Base-by-base conservation (phyloP, 2,797 vertebrate genomes). In the Salarias fasciatus region DNA sequence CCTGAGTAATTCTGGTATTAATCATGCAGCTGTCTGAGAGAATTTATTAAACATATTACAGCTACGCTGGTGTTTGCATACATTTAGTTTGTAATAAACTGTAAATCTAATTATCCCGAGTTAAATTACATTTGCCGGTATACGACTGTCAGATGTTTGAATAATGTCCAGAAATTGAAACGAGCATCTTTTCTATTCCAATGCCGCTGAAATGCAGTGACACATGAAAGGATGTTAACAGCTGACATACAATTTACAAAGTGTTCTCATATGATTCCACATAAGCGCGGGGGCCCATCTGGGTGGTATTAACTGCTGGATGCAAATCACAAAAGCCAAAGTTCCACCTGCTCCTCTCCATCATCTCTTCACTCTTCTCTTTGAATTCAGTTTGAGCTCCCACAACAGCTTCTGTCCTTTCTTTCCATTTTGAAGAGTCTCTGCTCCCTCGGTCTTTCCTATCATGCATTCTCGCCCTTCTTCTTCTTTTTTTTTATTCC, bases 271-370 rank as follows among this genome's bases (percentile, higher is more conserved):
- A 44, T 44, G 18, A 63, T 30, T 63, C 45, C 30, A 7, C 18
- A 37, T 44, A 63, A 62, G 47, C 58, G 24, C 38, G 8, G 33
- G 8, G 63, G n/a, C 53, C 54, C 69, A 71, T 78, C 77, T 84
- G 75, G 48, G 44, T 43, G 43, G 31, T 54, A 50, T 63, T 80
- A 75, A 74, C 63, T 66, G 53, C 60, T 65, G 18, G 36, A 52
- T 64, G 53, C 1, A 53, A 73, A 57, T 72, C 73, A 58, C 49
- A 72, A 52, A 72, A 60, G 57, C 64, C 40, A 13, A 28, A 13
- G 29, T 49, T 68, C 44, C 68, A 86, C 75, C 75, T 82, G 74
- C 65, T 72, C 42, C 61, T 58, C 44, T 53, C 30, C 41, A 48
- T 65, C 41, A 24, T 56, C 37, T 50, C 40, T 51, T 67, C 31